Evolutionary conservation across 1,140 invertebrate species (phyloP).

Genomic region (Dermatophagoides farinae): DNA sequence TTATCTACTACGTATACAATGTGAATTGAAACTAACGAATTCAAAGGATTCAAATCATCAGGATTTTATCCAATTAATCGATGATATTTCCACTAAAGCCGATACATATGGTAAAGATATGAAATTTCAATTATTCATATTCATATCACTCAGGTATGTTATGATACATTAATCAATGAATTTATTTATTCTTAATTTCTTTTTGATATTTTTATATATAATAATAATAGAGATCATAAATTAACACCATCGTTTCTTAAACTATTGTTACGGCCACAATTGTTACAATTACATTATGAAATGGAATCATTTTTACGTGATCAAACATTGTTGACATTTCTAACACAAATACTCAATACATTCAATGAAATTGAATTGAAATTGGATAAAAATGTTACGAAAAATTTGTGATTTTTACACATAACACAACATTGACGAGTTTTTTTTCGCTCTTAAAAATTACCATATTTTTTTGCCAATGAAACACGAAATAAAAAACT

Average conservation of each 20-base stretch:
- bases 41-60: conserved; percentile 21
- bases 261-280: conserved; percentile 49
- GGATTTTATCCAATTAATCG: conserved; percentile 29
- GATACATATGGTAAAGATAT: conserved; percentile 85
- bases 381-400: conserved; percentile 77
- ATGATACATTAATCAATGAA: not conserved
- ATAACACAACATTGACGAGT: too few relatives aligned
- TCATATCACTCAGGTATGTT: conserved; percentile 55
- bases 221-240: conserved; percentile 55
- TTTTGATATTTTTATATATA: not conserved
- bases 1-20: conserved; percentile 13
- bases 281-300: conserved; percentile 80
- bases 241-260: conserved; percentile 67
- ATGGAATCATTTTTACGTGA: conserved; percentile 80
- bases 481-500: too few relatives aligned
- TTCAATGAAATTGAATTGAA: conserved; percentile 79
- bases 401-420: conserved; percentile 43
- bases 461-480: too few relatives aligned
- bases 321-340: conserved; percentile 55
- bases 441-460: too few relatives aligned
- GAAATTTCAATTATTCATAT: conserved; percentile 90
- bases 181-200: conserved; percentile 18
- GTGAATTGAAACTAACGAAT: conserved; percentile 18
- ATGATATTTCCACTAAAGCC: conserved; percentile 45
- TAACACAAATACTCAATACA: conserved; percentile 73